phyloP scores from a whole-genome alignment of 2,113 vertebrate genomes.

The Garra rufa region DNA sequence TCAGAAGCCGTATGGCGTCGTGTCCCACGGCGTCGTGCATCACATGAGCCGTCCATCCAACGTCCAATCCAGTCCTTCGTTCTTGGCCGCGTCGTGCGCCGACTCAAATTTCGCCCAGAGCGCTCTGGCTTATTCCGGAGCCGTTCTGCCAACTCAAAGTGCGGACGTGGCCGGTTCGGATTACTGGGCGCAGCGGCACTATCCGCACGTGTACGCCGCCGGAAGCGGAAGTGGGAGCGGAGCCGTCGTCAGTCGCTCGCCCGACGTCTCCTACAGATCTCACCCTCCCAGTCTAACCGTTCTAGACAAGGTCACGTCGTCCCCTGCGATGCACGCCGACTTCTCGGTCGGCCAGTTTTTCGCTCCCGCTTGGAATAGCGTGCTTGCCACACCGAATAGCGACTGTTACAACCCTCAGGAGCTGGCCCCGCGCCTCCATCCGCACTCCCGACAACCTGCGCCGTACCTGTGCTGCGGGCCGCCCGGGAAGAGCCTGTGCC shows the following conservation, averaged over 20 bases:
- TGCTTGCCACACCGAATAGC: slow-evolving; percentile 85
- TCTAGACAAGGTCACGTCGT: slow-evolving; percentile 56
- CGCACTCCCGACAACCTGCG: slow-evolving; percentile 47
- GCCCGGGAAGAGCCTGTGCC: slow-evolving; percentile 84
- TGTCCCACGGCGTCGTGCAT: slow-evolving; percentile 88
- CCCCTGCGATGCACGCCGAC: slow-evolving; percentile 22
- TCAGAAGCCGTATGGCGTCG: slow-evolving; percentile 78
- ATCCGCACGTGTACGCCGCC: slow-evolving; percentile 70
- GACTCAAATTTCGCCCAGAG: slow-evolving; percentile 75
- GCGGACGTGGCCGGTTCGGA: slow-evolving; percentile 80
- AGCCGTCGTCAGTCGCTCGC: slow-evolving; percentile 67
- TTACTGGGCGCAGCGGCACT: slow-evolving; percentile 74
- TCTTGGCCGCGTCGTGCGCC: slow-evolving; percentile 76
- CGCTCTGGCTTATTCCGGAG: slow-evolving; percentile 74
- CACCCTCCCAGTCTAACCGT: slow-evolving; percentile 55
- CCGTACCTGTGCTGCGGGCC: slow-evolving; percentile 63
- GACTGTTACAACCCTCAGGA: slow-evolving; percentile 89
- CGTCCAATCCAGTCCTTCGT: slow-evolving; percentile 81
- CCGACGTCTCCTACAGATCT: slow-evolving; percentile 78
- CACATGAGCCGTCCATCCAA: slow-evolving; percentile 90
- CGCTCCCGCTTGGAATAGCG: slow-evolving; percentile 87
- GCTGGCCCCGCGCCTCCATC: slow-evolving; percentile 75
- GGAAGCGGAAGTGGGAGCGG: neutral
- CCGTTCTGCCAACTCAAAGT: slow-evolving; percentile 78
- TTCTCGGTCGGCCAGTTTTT: slow-evolving; percentile 65